Conservation (phyloP, 1,140 invertebrate species). For the Dendroctonus valens region DNA sequence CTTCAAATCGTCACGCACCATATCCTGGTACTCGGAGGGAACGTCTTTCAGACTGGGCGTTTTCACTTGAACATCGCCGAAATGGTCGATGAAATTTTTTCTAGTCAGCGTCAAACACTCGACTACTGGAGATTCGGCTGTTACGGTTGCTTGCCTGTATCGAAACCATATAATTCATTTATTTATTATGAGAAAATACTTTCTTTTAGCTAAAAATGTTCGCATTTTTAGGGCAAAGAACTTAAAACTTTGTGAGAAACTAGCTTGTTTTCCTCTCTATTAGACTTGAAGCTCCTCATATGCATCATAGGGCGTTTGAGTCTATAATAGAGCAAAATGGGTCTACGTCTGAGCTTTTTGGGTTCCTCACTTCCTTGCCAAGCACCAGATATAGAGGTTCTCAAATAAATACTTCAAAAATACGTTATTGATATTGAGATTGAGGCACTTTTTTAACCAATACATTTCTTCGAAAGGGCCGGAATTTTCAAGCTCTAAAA, state of each 20-base stretch:
- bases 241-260: no score
- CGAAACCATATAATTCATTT: no score
- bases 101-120: conserved; percentile 88
- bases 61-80: conserved; percentile 45
- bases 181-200: background rate
- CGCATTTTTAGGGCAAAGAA: no score
- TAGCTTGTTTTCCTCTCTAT: no score
- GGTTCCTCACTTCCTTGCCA: no score
- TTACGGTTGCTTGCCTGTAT: conserved; percentile 79
- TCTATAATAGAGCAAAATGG: no score
- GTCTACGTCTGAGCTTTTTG: no score
- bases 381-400: no score
- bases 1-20: conserved; percentile 76
- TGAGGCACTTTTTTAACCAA: no score
- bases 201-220: background rate
- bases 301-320: no score
- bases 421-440: background rate
- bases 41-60: conserved; percentile 43
- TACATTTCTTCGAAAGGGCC: background rate
- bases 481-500: background rate
- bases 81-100: conserved; percentile 54
- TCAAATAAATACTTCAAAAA: no score
- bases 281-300: no score
- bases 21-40: conserved; percentile 60
- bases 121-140: conserved; percentile 82